phyloP scores from a whole-genome alignment of 2,113 vertebrate species.

The Actenoides hombroni region DNA sequence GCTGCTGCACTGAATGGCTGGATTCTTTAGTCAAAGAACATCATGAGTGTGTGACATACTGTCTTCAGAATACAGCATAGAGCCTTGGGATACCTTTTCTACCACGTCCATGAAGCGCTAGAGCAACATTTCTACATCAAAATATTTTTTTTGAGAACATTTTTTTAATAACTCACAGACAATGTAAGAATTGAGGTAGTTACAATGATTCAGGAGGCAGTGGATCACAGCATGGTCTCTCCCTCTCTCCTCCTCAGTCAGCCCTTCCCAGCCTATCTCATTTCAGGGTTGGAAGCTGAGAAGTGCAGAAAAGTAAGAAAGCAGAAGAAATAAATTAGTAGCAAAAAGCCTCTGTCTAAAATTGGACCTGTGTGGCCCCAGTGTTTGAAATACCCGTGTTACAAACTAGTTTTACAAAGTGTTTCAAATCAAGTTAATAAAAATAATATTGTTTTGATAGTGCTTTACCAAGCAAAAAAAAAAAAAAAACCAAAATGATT shows the following conservation, averaged over 20 bases:
- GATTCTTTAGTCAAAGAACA: neutral
- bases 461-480: neutral
- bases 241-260: neutral
- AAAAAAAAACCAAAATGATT: neutral
- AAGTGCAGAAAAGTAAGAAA: neutral
- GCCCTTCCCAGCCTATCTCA: neutral
- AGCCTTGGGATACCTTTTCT: neutral
- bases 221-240: slow-evolving; percentile 14
- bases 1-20: neutral
- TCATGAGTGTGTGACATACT: neutral
- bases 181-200: neutral
- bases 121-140: slow-evolving; percentile 38
- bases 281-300: neutral
- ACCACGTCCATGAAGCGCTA: neutral
- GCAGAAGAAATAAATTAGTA: neutral
- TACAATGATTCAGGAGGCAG: slow-evolving; percentile 26
- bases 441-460: neutral
- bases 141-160: neutral
- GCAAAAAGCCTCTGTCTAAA: neutral
- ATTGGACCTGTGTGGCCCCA: neutral
- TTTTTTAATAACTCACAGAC: slow-evolving; percentile 42
- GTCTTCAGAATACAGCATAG: neutral
- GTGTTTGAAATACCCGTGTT: neutral
- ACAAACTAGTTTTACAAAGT: neutral
- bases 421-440: neutral